Evolutionary conservation across 2,113 vertebrate species (phyloP).

Genomic region (Cottus gobio): DNA sequence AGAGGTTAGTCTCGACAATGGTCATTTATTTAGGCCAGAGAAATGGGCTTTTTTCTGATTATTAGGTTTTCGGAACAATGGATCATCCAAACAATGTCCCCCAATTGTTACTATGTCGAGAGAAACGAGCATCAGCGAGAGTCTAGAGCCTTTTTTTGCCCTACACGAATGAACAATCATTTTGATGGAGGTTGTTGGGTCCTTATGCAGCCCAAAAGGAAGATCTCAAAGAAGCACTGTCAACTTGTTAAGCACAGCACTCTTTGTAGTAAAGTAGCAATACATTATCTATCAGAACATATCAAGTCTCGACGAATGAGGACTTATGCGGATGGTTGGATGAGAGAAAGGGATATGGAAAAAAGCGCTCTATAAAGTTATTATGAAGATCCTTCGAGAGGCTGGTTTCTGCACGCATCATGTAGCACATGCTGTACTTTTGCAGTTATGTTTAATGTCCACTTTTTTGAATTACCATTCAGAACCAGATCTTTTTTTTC

Average conservation of each 20-base stretch:
- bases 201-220: background rate
- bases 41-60: too few relatives aligned
- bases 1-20: too few relatives aligned
- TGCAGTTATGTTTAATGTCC: background rate
- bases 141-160: background rate
- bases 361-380: background rate
- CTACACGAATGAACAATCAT: background rate
- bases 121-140: background rate
- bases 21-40: too few relatives aligned
- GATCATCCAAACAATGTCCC: too few relatives aligned
- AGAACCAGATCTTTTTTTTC: background rate
- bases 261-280: background rate
- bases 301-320: background rate
- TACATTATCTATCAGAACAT: background rate
- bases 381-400: too few relatives aligned
- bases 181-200: background rate
- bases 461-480: background rate
- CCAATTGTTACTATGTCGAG: too few relatives aligned
- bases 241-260: background rate
- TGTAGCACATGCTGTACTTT: background rate
- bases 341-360: background rate
- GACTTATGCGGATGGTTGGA: background rate
- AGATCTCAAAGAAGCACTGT: background rate
- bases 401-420: background rate
- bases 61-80: too few relatives aligned